Percentiles rank a stretch among this genome's conserved stretches.
Conservation (phyloP, 1,140 invertebrate species). For the Nasonia vitripennis region DNA sequence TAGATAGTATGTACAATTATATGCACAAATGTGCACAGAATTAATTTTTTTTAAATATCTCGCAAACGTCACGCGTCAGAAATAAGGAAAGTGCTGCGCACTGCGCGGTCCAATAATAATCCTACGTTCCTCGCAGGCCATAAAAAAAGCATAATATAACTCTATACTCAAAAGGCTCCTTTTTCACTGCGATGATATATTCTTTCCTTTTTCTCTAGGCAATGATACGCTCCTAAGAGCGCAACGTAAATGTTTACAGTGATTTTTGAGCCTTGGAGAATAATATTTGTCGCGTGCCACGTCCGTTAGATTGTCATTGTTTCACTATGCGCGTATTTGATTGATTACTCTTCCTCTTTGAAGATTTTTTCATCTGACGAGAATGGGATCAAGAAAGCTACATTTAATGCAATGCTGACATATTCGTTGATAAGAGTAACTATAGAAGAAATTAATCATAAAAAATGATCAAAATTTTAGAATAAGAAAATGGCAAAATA, state of each 20-base stretch:
- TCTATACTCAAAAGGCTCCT: background rate
- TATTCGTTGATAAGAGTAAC: no score
- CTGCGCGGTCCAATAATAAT: background rate
- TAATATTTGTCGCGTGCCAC: slow-evolving; percentile 29
- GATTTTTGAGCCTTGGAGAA: slow-evolving; percentile 27
- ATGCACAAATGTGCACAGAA: no score
- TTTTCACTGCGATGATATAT: background rate
- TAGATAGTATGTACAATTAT: no score
- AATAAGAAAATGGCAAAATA: no score
- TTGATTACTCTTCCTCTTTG: no score
- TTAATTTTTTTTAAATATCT: no score
- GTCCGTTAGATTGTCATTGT: background rate
- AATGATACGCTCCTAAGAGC: slow-evolving; percentile 28
- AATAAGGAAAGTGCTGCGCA: background rate
- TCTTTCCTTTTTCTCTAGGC: background rate
- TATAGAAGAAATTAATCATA: no score
- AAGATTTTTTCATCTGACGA: no score
- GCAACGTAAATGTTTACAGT: slow-evolving; percentile 28
- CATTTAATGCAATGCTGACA: no score
- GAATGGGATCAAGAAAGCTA: no score
- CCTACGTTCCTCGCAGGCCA: background rate
- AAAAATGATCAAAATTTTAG: no score
- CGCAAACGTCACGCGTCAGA: background rate
- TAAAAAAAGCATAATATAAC: slow-evolving; percentile 3
- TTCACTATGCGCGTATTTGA: background rate